Evolutionary conservation across 2,888 invertebrate genomes (phyloP).

Genomic region (Cantharis rufa): DNA sequence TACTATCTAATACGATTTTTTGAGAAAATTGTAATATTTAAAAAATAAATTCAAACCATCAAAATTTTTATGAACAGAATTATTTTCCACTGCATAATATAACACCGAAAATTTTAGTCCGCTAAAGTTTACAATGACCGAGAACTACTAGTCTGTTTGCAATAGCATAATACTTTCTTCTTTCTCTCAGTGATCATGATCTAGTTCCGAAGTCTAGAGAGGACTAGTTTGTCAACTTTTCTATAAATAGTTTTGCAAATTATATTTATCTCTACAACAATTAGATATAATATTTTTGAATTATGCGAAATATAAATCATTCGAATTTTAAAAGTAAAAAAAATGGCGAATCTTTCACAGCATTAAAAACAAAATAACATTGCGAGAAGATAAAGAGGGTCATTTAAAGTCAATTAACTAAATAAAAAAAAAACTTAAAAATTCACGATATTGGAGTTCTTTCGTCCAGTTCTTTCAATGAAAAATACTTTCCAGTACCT

Average conservation of each 20-base stretch:
- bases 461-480: too few species aligned
- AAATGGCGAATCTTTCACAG: background rate
- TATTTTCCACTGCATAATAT: background rate
- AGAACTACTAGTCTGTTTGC: background rate
- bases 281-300: background rate
- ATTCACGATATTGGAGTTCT: background rate
- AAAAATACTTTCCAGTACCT: too few species aligned
- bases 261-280: background rate
- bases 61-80: background rate
- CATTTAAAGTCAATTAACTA: background rate
- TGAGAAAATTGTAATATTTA: background rate
- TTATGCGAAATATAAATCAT: background rate
- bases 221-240: background rate
- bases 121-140: background rate
- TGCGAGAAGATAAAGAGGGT: background rate
- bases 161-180: background rate
- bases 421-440: background rate
- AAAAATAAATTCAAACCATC: background rate
- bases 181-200: background rate
- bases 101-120: background rate
- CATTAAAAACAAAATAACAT: background rate
- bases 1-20: background rate
- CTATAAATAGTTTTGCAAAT: background rate
- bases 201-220: background rate
- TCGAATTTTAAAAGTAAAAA: background rate